Percentiles rank a stretch among this genome's conserved stretches.
Conservation (phyloP, 2,113 vertebrate species). For the Bufo bufo region DNA sequence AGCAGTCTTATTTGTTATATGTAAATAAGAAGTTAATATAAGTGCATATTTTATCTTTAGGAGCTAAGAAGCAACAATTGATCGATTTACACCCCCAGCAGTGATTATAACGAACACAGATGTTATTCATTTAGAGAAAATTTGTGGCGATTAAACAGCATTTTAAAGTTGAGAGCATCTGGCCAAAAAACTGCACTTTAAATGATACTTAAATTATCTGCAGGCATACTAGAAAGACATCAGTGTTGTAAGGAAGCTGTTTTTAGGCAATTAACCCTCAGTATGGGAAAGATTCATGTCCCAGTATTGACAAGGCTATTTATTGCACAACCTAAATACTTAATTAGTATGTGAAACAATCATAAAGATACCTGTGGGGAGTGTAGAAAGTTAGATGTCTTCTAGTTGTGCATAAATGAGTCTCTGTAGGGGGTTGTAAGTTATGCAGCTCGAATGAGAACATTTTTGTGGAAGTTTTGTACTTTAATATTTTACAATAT, state of each 20-base stretch:
- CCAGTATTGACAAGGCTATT: conserved; percentile 50
- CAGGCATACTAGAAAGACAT: conserved; percentile 41
- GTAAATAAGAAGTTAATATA: conserved; percentile 25
- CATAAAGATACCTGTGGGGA: conserved; percentile 43
- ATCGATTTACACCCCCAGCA: conserved; percentile 50
- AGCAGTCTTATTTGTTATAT: conserved; percentile 8
- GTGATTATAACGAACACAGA: conserved; percentile 51
- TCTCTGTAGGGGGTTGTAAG: conserved; percentile 14
- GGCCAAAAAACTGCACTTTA: conserved; percentile 41
- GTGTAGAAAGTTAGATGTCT: conserved; percentile 35
- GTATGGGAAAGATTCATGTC: conserved; percentile 37
- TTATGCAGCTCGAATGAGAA: conserved; percentile 14
- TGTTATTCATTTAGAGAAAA: conserved; percentile 58
- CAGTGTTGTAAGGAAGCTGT: conserved; percentile 20
- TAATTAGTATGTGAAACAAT: conserved; percentile 49
- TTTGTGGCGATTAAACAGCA: conserved; percentile 55
- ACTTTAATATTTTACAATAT: conserved; percentile 17
- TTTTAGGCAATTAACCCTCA: background rate
- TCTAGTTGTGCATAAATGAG: conserved; percentile 19
- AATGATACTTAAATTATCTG: conserved; percentile 56
- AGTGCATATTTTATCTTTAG: conserved; percentile 16
- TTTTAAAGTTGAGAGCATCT: conserved; percentile 63
- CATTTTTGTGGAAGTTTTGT: background rate
- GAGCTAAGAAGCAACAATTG: conserved; percentile 43
- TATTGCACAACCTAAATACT: conserved; percentile 42